Evolutionary conservation across 2,888 invertebrate genomes (phyloP).

Genomic region (Dryococelus australis): DNA sequence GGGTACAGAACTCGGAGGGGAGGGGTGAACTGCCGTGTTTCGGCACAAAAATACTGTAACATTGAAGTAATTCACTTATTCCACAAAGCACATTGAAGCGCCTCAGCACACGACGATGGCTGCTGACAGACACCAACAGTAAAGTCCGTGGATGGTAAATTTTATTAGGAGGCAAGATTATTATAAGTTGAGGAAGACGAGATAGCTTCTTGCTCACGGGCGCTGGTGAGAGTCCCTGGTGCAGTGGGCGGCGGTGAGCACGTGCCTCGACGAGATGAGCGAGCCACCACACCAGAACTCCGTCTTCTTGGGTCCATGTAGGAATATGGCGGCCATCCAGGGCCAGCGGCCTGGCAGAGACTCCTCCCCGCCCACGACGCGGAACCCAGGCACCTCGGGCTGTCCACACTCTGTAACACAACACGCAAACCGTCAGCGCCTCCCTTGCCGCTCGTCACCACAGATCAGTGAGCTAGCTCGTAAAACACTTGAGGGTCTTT

Average conservation of each 20-base stretch:
- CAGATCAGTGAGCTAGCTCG: too few relatives aligned
- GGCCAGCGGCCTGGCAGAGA: slow-evolving; percentile 90
- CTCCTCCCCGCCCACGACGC: slow-evolving; percentile 91
- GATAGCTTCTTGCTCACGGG: slow-evolving; percentile 69
- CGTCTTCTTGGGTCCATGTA: slow-evolving; percentile 82
- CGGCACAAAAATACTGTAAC: too few relatives aligned
- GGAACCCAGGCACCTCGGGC: slow-evolving; percentile 80
- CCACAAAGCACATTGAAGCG: too few relatives aligned
- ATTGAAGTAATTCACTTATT: too few relatives aligned
- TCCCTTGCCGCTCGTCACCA: neutral
- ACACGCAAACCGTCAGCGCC: slow-evolving; percentile 47
- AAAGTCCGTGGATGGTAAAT: too few relatives aligned
- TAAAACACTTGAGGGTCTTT: too few relatives aligned
- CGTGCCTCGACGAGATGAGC: slow-evolving; percentile 78
- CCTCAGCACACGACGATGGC: too few relatives aligned
- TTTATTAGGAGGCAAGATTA: neutral
- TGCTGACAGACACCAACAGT: too few relatives aligned
- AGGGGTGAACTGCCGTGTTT: too few relatives aligned
- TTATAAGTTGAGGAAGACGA: too few relatives aligned
- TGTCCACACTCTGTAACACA: slow-evolving; percentile 76
- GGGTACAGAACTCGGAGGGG: too few relatives aligned
- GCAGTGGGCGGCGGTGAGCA: slow-evolving; percentile 92
- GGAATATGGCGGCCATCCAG: slow-evolving; percentile 95
- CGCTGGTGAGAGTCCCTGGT: slow-evolving; percentile 88
- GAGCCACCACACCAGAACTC: slow-evolving; percentile 97